Evolutionary conservation across 2,888 invertebrate species (phyloP), one percentile per base, ranked within the genome.

Genomic region (Eupithecia vulgata): DNA sequence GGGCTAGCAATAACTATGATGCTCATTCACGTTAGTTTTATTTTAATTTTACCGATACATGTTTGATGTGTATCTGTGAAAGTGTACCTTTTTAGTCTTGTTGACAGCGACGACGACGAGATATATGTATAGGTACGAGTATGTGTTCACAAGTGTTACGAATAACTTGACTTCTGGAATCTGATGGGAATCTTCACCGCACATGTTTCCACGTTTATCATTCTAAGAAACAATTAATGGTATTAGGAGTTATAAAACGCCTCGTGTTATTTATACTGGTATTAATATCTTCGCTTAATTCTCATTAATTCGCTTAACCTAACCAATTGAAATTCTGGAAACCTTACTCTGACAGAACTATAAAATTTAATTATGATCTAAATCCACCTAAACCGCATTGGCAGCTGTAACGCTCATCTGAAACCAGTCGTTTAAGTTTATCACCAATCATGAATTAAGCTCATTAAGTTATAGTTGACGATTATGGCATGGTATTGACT

Each of bases 381-480:
- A 69, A 72, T 72, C 48, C 42, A 35, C 62, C 70, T 45, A 37
- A 68, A 70, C 75, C 75, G 52, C 67, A 70, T 70, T 65, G 75
- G 48, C 75, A 72, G 75, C 72, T 75, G 75, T 75, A 75, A 75
- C 72, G 75, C 64, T 72, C 75, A 70, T 75, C 75, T 67, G 64
- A 61, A 59, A 70, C 64, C 65, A 71, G 74, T 66, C 68, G 71
- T 74, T 65, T 48, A 42, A 75, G 70, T 75, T 75, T 75, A 76
- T 72, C 48, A 59, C 69, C 74, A 76, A 78, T 76, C 72, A 76
- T 73, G 72, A 78, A 77, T 80, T 76, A 80, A 77, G 74, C 79
- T 80, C 79, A 78, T 79, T 79, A 79, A 74, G 76, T 76, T 73
- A 76, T 72, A 74, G 75, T 77, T 78, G 73, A 79, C 71, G 73